Conservation (phyloP, 2,797 vertebrate genomes). For the Enteromius trimaculatus region DNA sequence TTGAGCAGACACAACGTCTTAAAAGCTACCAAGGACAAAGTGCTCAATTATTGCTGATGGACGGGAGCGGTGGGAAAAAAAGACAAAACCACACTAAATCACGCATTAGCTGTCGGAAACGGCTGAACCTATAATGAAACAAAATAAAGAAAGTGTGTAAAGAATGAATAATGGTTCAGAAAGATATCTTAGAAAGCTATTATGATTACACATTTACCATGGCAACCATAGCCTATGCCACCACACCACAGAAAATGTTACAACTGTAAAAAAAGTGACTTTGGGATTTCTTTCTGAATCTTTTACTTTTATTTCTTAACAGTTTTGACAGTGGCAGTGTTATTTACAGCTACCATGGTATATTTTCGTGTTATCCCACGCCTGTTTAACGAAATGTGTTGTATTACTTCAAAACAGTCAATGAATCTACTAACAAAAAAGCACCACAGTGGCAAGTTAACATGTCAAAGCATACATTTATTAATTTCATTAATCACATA, state of each 20-base stretch:
- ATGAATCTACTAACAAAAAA: not conserved
- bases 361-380: not conserved
- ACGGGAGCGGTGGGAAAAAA: conserved; percentile 17
- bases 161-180: not conserved
- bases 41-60: conserved; percentile 50
- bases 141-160: not conserved
- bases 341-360: not conserved
- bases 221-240: not conserved
- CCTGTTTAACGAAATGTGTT: not conserved
- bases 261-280: not conserved
- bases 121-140: not conserved
- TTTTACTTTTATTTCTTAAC: not conserved
- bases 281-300: not conserved
- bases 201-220: conserved; percentile 18
- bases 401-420: not conserved
- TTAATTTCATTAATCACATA: not conserved
- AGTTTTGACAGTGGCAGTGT: not conserved
- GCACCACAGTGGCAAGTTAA: not conserved
- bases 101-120: conserved; percentile 11
- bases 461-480: not conserved
- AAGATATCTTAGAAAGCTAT: not conserved
- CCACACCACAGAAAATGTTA: not conserved
- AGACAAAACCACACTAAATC: conserved; percentile 14
- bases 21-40: conserved; percentile 64
- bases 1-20: conserved; percentile 55